Evolutionary conservation across 2,888 invertebrate genomes (phyloP).

Genomic region (Linyphia triangularis): DNA sequence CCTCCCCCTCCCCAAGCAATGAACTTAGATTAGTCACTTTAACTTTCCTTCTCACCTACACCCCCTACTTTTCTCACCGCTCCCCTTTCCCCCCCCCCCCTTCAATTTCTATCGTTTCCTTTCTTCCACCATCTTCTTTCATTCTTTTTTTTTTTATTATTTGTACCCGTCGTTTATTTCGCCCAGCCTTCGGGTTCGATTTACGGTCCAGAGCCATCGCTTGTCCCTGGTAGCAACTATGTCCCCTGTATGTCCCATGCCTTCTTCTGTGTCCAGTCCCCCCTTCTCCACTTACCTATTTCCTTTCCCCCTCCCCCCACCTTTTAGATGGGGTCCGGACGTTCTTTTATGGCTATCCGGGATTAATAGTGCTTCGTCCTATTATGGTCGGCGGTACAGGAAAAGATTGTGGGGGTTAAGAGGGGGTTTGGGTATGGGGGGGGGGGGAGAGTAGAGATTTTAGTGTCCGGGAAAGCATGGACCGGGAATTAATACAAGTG

Average conservation of each 20-base stretch:
- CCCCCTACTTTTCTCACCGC: background rate
- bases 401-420: background rate
- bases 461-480: conserved; percentile 40
- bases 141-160: background rate
- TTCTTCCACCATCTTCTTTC: background rate
- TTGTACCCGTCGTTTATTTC: conserved; percentile 51
- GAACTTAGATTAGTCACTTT: conserved; percentile 69
- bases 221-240: conserved; percentile 28
- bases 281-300: conserved; percentile 38
- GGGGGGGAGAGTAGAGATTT: conserved; percentile 17
- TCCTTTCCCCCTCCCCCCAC: conserved; percentile 3
- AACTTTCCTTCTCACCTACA: conserved; percentile 44
- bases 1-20: conserved; percentile 27
- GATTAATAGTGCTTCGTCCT: conserved; percentile 74
- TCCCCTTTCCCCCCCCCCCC: background rate
- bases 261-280: conserved; percentile 1
- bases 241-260: conserved; percentile 46
- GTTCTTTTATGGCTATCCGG: conserved; percentile 72
- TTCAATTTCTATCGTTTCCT: background rate
- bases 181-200: conserved; percentile 62
- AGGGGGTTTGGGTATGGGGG: background rate
- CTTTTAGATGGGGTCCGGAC: conserved; percentile 20
- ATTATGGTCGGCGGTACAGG: conserved; percentile 63
- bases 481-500: conserved; percentile 63
- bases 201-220: conserved; percentile 57